A percentile compares a stretch with the other conserved stretches of the same genome.
These are phyloP conservation scores for Epizoanthus illoricatus DNA, from an alignment of 92 coral and sea anemone genomes.

Conservation along the genomic window DNA sequence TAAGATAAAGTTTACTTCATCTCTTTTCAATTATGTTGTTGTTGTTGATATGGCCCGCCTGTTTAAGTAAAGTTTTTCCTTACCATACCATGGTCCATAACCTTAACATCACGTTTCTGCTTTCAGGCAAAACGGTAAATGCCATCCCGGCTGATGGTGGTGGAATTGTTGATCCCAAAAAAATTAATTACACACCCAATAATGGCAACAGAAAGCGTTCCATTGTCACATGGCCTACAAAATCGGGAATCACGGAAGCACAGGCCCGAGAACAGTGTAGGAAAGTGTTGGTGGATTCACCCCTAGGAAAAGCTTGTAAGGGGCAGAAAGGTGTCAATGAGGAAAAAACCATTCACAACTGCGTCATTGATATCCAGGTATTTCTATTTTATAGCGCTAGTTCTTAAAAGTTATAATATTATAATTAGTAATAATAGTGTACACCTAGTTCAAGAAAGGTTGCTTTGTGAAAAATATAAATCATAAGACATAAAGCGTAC, in stretches of 20 bases:
- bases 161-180: slow-evolving; percentile 21
- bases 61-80: no score
- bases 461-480: no score
- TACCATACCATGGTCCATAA: no score
- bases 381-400: not conserved
- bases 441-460: no score
- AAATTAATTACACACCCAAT: slow-evolving; percentile 11
- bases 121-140: not conserved
- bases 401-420: no score
- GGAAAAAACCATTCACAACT: slow-evolving; percentile 5
- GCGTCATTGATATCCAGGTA: slow-evolving; percentile 23
- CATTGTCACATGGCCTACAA: slow-evolving; percentile 6
- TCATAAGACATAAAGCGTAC: no score
- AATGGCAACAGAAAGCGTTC: slow-evolving; percentile 16
- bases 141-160: slow-evolving; percentile 29
- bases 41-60: no score
- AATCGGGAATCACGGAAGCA: slow-evolving; percentile 26
- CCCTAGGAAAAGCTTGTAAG: slow-evolving; percentile 28
- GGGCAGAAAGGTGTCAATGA: slow-evolving; percentile 33
- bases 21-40: no score
- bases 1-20: no score
- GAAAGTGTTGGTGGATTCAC: slow-evolving; percentile 14
- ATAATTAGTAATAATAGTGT: no score
- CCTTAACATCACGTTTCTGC: not conserved
- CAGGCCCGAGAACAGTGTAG: slow-evolving; percentile 28